Evolutionary conservation across 2,888 invertebrate species (phyloP), one percentile per base, ranked within the genome.

Genomic region (Tanaodytes sp.): DNA sequence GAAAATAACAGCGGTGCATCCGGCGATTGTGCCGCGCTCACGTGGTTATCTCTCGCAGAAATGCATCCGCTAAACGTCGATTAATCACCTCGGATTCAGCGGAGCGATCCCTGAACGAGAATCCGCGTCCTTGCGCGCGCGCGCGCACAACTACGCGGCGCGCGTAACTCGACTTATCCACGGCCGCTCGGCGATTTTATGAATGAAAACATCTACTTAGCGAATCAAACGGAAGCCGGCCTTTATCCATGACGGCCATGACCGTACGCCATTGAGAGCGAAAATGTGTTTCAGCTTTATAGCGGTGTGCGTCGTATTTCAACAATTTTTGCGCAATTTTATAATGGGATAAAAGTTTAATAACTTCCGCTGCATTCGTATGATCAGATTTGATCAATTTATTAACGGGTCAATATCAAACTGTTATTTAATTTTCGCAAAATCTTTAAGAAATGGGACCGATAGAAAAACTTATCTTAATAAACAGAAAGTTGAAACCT

Each of bases 171-270:
- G 37, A n/a, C 37, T 37, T 37, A 37, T 37, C 37, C 37, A 37
- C 37, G 37, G 37, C 37, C 37, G 37, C 15, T 6, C 37, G 15
- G 4, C 15, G 15, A 4, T 14, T 15, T 37, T 37, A 37, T 37
- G 37, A 37, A 37, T 37, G 37, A 37, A 37, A 37, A 12, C 37
- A 33, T 33, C 12, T 33, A 33, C 37, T 4, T 5, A 14, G 37
- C 15, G 37, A 37, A 37, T 37, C 37, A 37, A 37, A 37, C 37
- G 37, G 37, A 37, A 37, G 37, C 15, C 37, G 37, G 37, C 37
- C 37, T 37, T 37, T 37, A n/a, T 37, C 37, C 37, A 37, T 37
- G 14, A 37, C 37, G 37, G 37, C 37, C 37, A 15, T 37, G 37
- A 37, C 37, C 37, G 37, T 15, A 5, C 15, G 37, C 37, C 37